Percentiles rank a stretch among this genome's conserved stretches.
Evolutionary conservation across 1,140 invertebrate genomes (phyloP).

Genomic region (Hycleus phaleratus): DNA sequence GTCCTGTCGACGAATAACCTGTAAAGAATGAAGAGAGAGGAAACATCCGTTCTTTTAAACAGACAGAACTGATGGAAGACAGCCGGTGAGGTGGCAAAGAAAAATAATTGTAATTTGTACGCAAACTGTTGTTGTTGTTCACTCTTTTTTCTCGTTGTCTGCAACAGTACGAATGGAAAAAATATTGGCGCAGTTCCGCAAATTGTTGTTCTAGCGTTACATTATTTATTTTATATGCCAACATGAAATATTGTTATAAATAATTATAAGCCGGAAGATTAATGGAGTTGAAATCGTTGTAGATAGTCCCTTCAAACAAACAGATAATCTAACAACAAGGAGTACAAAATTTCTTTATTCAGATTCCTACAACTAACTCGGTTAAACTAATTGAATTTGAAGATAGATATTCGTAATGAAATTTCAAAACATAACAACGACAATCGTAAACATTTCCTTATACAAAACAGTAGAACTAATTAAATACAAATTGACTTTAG

Average conservation of each 20-base stretch:
- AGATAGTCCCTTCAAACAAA: too few relatives aligned
- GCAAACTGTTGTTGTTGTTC: not conserved
- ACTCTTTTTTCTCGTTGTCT: too few relatives aligned
- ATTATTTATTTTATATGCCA: slow-evolving; percentile 6
- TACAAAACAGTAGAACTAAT: too few relatives aligned
- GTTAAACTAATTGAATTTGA: too few relatives aligned
- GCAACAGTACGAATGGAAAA: not conserved
- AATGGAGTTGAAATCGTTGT: too few relatives aligned
- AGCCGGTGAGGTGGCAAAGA: not conserved
- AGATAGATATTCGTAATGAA: too few relatives aligned
- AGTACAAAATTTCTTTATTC: too few relatives aligned
- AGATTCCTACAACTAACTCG: too few relatives aligned
- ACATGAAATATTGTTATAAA: slow-evolving; percentile 13
- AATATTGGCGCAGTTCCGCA: slow-evolving; percentile 11
- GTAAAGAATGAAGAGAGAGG: slow-evolving; percentile 10
- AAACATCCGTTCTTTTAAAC: slow-evolving; percentile 3
- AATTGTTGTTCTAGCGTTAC: slow-evolving; percentile 10
- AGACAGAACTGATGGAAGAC: not conserved
- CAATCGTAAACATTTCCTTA: too few relatives aligned
- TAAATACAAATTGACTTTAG: too few relatives aligned
- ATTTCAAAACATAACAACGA: too few relatives aligned
- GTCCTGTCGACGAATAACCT: slow-evolving; percentile 16
- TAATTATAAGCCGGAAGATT: not conserved
- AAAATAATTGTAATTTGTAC: slow-evolving; percentile 10
- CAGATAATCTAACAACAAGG: too few relatives aligned